A percentile compares a stretch with the other conserved stretches of the same genome.
Conservation (phyloP, 1,140 invertebrate genomes). For the Drosophila athabasca region DNA sequence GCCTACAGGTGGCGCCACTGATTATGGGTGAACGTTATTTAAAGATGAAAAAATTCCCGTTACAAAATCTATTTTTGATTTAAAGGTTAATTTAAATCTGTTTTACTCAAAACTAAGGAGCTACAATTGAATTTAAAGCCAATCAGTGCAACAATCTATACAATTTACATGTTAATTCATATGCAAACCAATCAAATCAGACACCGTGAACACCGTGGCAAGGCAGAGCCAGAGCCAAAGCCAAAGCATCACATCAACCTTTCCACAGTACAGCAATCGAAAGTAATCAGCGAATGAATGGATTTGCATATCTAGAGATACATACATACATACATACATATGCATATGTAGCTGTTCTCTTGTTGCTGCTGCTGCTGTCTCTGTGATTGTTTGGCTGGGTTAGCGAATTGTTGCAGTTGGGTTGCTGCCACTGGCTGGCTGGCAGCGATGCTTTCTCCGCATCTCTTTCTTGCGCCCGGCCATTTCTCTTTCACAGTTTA, state of each 20-base stretch:
- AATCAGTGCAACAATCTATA: slow-evolving; percentile 19
- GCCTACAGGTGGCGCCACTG: no score
- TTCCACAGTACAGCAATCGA: slow-evolving; percentile 61
- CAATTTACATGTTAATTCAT: slow-evolving; percentile 40
- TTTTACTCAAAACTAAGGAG: slow-evolving; percentile 4
- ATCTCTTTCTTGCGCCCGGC: slow-evolving; percentile 55
- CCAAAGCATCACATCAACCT: slow-evolving; percentile 49
- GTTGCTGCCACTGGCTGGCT: slow-evolving; percentile 22
- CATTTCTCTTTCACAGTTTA: slow-evolving; percentile 78
- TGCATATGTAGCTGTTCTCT: slow-evolving; percentile 47
- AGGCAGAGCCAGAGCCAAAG: slow-evolving; percentile 30
- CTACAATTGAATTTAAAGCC: slow-evolving; percentile 7
- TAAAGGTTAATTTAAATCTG: slow-evolving; percentile 7
- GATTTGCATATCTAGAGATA: slow-evolving; percentile 48
- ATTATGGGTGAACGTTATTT: no score
- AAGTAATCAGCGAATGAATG: slow-evolving; percentile 56
- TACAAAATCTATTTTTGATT: background rate
- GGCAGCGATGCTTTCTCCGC: slow-evolving; percentile 67
- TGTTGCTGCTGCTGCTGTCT: background rate
- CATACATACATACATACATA: slow-evolving; percentile 1
- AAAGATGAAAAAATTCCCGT: no score
- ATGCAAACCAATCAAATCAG: slow-evolving; percentile 45
- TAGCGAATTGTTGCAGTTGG: slow-evolving; percentile 71
- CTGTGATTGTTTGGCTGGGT: slow-evolving; percentile 10
- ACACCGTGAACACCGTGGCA: slow-evolving; percentile 51